Evolutionary conservation across 1,140 invertebrate species (phyloP).

Genomic region (Chrysoperla carnea): DNA sequence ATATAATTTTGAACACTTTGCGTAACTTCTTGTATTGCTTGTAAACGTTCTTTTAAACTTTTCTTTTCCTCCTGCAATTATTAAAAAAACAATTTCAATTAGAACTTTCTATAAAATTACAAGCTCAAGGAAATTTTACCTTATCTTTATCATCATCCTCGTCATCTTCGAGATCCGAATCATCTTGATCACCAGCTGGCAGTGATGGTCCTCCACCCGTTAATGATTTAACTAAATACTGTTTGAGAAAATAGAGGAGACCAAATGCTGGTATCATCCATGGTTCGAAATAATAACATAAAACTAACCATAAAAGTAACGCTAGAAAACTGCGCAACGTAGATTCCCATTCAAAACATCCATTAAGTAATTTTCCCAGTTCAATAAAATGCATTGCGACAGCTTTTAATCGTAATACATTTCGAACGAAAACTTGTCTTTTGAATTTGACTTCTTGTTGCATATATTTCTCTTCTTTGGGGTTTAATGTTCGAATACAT

Average conservation of each 20-base stretch:
- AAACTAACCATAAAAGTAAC: conserved; percentile 63
- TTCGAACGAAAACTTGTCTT: conserved; percentile 79
- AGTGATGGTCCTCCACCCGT: conserved; percentile 30
- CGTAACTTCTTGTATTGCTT: conserved; percentile 90
- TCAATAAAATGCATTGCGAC: conserved; percentile 81
- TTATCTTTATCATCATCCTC: conserved; percentile 49
- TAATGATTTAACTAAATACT: conserved; percentile 37
- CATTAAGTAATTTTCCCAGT: conserved; percentile 79
- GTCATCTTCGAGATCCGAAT: conserved; percentile 45
- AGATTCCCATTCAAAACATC: conserved; percentile 95
- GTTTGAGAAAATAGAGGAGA: conserved; percentile 61
- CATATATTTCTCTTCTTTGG: conserved; percentile 91
- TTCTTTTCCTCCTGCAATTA: conserved; percentile 79
- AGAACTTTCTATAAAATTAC: not conserved
- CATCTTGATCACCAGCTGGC: conserved; percentile 60
- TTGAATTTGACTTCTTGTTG: conserved; percentile 91
- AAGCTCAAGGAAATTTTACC: conserved; percentile 23
- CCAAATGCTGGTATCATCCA: conserved; percentile 70
- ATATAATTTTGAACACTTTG: conserved; percentile 88
- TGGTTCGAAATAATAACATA: conserved; percentile 71
- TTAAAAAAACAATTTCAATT: conserved; percentile 5
- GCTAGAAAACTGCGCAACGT: conserved; percentile 74
- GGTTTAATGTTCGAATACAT: conserved; percentile 81
- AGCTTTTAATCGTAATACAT: conserved; percentile 82
- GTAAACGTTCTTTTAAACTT: conserved; percentile 79